Conservation (phyloP, 2,888 invertebrate genomes). For the Anticlea derivata region DNA sequence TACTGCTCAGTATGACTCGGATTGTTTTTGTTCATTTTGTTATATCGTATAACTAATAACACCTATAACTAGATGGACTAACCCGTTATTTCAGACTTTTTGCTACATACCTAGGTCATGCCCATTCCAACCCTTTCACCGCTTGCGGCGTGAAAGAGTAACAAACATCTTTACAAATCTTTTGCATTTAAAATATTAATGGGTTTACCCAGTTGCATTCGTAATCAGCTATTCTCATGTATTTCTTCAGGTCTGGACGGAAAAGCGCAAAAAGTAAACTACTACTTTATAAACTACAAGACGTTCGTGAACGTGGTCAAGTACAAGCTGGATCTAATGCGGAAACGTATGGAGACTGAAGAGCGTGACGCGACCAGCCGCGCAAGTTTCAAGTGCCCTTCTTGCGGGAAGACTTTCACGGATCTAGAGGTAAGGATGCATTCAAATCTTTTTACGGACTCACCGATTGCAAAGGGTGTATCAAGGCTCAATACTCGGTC, state of each 20-base stretch:
- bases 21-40: too few relatives aligned
- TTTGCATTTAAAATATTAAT: too few relatives aligned
- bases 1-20: too few relatives aligned
- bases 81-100: too few relatives aligned
- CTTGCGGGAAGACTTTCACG: slow-evolving; percentile 96
- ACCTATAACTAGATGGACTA: too few relatives aligned
- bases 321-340: slow-evolving; percentile 98
- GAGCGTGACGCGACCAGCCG: slow-evolving; percentile 97
- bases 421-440: slow-evolving; percentile 89
- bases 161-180: too few relatives aligned
- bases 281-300: slow-evolving; percentile 98
- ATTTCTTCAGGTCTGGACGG: slow-evolving; percentile 88
- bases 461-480: not conserved
- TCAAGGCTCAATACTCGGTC: not conserved
- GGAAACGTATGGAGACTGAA: slow-evolving; percentile 97
- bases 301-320: slow-evolving; percentile 98
- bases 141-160: too few relatives aligned
- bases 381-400: slow-evolving; percentile 96
- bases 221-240: not conserved
- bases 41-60: too few relatives aligned
- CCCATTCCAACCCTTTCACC: too few relatives aligned
- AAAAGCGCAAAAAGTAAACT: slow-evolving; percentile 97
- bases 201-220: not conserved
- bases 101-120: too few relatives aligned
- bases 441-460: too few relatives aligned